Evolutionary conservation across 2,888 invertebrate species (phyloP).

Genomic region (Neoaliturus tenellus): DNA sequence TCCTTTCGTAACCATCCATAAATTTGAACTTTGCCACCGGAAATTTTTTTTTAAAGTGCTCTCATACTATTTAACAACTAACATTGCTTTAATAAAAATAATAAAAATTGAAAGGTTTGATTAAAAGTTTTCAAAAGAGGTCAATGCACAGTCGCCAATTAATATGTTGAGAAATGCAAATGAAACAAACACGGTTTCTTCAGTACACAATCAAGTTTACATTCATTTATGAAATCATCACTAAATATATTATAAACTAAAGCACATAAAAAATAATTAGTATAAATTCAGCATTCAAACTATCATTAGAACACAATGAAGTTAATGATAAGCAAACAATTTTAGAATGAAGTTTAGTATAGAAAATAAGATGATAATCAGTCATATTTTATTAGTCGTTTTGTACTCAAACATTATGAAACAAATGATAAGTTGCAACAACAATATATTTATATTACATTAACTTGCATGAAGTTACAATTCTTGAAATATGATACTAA

Average conservation of each 20-base stretch:
- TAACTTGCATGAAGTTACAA: neutral
- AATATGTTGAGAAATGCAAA: neutral
- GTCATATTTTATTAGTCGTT: neutral
- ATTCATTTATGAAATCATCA: neutral
- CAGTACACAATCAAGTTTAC: neutral
- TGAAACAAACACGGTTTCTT: neutral
- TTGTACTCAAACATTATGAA: neutral
- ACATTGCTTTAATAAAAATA: slow-evolving; percentile 31
- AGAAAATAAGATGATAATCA: neutral
- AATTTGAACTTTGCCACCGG: slow-evolving; percentile 29
- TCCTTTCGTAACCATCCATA: slow-evolving; percentile 31
- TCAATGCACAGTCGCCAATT: neutral
- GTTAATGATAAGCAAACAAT: neutral
- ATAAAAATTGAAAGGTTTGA: neutral
- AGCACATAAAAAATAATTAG: slow-evolving; percentile 12
- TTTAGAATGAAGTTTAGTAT: neutral
- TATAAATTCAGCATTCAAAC: neutral
- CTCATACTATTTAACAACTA: slow-evolving; percentile 23
- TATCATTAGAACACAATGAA: neutral
- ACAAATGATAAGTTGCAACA: neutral
- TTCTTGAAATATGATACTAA: neutral
- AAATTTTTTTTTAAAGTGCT: slow-evolving; percentile 26
- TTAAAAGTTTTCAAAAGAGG: neutral
- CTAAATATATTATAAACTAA: neutral
- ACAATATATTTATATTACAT: neutral